Percentiles rank a stretch among this genome's conserved stretches.
Conservation (phyloP, 1,140 invertebrate genomes). For the Zaprionus gabonicus region DNA sequence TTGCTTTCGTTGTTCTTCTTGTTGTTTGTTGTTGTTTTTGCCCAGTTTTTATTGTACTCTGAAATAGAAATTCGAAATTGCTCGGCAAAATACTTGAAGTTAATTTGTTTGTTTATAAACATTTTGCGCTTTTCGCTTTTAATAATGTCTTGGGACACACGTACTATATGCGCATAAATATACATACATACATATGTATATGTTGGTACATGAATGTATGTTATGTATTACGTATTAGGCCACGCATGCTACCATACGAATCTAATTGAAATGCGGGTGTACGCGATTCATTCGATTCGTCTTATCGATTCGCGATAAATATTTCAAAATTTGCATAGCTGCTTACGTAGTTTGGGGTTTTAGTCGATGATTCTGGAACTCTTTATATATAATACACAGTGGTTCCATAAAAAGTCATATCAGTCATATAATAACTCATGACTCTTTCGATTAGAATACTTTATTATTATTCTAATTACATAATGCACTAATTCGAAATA, state of each 20-base stretch:
- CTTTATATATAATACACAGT: no score
- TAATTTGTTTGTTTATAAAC: constrained; percentile 54
- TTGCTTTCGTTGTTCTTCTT: constrained; percentile 10
- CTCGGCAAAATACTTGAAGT: constrained; percentile 35
- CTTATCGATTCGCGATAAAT: not conserved
- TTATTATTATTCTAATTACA: not conserved
- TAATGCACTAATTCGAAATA: not conserved
- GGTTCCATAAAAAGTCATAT: no score
- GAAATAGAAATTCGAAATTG: constrained; percentile 22
- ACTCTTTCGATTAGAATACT: not conserved
- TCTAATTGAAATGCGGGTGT: not conserved
- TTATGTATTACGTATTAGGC: not conserved
- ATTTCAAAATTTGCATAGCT: not conserved
- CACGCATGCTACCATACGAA: not conserved
- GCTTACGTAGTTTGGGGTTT: not conserved
- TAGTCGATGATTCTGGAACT: no score
- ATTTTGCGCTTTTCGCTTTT: constrained; percentile 29
- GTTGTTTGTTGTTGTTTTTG: constrained; percentile 1
- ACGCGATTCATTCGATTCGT: not conserved
- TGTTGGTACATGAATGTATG: not conserved
- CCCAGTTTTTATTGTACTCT: constrained; percentile 13
- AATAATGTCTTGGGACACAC: constrained; percentile 4
- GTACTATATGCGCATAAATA: not conserved
- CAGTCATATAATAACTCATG: not conserved
- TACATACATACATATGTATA: not conserved